Base-by-base conservation (phyloP, 2,113 vertebrate genomes). In the Vireo altiloquus region DNA sequence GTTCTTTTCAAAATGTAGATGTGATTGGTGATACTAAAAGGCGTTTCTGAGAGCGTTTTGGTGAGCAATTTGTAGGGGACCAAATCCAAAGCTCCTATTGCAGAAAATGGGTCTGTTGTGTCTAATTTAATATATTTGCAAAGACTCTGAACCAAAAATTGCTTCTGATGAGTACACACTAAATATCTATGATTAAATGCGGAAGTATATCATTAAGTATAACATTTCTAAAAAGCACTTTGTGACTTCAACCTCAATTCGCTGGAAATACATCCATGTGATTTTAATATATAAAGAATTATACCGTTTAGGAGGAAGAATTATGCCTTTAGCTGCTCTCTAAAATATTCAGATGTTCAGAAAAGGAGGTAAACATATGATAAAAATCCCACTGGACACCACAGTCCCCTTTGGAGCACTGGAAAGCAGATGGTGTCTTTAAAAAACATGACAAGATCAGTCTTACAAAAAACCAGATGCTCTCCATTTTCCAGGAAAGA, bases 351-450 rank as follows among this genome's bases (percentile, higher is more conserved):
- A 95, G 88, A 96, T 92, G 21, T 79, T 91, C 75, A 56, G 68
- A 75, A 94, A 92, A 94, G 66, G 90, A 69, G 68, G 91, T 44
- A 95, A 89, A 68, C 91, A 74, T 91, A 75, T 69, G 97, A 94
- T 81, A 70, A 94, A 91, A 91, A 71, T 94, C 94, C 92, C 92
- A 2, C 52, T 85, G 81, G 90, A 95, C 57, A 33, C 33, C 33
- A 42, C 19, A 59, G 46, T 80, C 78, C 87, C 91, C 92, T 80
- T 42, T 42, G 66, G 78, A 95, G 71, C 31, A 33, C 75, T 81
- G 83, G 68, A 49, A 94, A 97, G 91, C 97, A 97, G 97, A 94
- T 95, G 97, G 95, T 21, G 20, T 15, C 96, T 91, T 91, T 87
- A 90, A 83, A 95, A 95, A 94, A 92, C 94, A 90, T 57, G 86